phyloP scores from a whole-genome alignment of 2,113 vertebrate genomes.

The Peromyscus maniculatus region DNA sequence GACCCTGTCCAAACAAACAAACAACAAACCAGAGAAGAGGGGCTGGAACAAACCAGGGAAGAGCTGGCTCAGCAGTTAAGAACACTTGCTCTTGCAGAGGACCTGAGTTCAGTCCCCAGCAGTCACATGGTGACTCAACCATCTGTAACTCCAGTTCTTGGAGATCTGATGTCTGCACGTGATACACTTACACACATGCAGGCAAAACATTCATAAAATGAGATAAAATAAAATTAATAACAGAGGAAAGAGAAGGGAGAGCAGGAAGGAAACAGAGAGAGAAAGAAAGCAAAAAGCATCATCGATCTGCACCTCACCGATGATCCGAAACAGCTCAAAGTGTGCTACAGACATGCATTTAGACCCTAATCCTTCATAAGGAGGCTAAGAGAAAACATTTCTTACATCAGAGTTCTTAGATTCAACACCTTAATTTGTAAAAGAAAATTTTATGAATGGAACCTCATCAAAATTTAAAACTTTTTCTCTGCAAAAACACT shows the following conservation, averaged over 20 bases:
- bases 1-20: background rate
- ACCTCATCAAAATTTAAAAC: conserved; percentile 18
- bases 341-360: background rate
- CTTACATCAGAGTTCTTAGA: background rate
- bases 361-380: background rate
- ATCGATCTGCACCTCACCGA: background rate
- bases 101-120: background rate
- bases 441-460: background rate
- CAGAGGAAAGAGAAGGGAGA: background rate
- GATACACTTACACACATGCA: background rate
- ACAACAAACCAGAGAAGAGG: no score
- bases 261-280: background rate
- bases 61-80: background rate
- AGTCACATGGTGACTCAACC: background rate
- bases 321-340: background rate
- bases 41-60: background rate
- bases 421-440: background rate
- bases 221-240: background rate
- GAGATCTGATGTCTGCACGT: background rate
- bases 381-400: background rate
- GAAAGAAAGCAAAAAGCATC: background rate
- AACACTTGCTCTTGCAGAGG: background rate
- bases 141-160: background rate
- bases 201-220: background rate
- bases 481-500: conserved; percentile 2